phyloP scores from a whole-genome alignment of 2,888 invertebrate species.

The Nycteola revayana region DNA sequence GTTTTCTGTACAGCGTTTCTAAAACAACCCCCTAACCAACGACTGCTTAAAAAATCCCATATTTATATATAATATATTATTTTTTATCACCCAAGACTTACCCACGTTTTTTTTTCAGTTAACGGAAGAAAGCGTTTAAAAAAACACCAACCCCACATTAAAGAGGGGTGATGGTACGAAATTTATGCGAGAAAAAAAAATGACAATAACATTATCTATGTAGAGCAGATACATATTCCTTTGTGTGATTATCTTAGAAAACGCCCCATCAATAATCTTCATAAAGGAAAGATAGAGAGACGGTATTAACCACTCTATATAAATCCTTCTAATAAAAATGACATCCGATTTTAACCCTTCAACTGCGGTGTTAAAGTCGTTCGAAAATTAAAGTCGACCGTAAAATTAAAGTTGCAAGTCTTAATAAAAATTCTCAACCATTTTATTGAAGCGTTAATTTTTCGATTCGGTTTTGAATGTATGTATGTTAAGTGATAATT shows the following conservation, averaged over 20 bases:
- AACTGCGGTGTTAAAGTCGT: slow-evolving; percentile 1
- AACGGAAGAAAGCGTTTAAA: slow-evolving; percentile 38
- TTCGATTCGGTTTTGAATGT: slow-evolving; percentile 21
- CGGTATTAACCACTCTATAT: slow-evolving; percentile 12
- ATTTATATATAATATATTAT: slow-evolving; percentile 8
- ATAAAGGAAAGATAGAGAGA: slow-evolving; percentile 21
- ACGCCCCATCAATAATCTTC: slow-evolving; percentile 34
- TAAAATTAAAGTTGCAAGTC: slow-evolving; percentile 14
- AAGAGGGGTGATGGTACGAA: slow-evolving; percentile 60
- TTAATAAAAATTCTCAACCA: slow-evolving; percentile 13
- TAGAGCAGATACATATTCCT: slow-evolving; percentile 39
- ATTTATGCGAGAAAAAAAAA: slow-evolving; percentile 33
- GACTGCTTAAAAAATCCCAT: slow-evolving; percentile 13
- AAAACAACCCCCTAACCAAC: slow-evolving; percentile 39
- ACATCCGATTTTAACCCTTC: slow-evolving; percentile 24
- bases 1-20: slow-evolving; percentile 18
- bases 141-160: slow-evolving; percentile 44
- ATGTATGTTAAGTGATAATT: slow-evolving; percentile 32
- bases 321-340: slow-evolving; percentile 3
- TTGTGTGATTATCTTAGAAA: slow-evolving; percentile 27
- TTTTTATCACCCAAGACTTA: slow-evolving; percentile 36
- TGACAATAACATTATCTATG: slow-evolving; percentile 64
- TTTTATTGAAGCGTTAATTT: slow-evolving; percentile 24
- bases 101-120: slow-evolving; percentile 72
- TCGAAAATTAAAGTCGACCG: neutral